phyloP scores from a whole-genome alignment of 2,888 invertebrate species.

The Phyllotreta cruciferae region DNA sequence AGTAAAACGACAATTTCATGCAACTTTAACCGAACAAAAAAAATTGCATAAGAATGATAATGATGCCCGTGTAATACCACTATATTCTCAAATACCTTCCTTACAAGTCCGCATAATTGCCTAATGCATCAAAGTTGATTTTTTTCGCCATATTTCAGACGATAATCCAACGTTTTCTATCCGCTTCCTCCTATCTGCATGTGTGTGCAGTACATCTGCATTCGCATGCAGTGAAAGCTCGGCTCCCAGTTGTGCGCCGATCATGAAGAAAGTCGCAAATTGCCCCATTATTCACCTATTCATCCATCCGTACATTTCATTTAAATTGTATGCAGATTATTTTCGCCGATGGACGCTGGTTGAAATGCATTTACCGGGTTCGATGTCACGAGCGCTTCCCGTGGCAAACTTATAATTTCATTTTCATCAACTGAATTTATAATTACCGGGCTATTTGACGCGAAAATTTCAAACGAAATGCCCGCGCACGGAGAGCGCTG shows the following conservation, averaged over 20 bases:
- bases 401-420: slow-evolving; percentile 3
- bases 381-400: slow-evolving; percentile 1
- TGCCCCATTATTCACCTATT: slow-evolving; percentile 26
- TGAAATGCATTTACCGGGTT: slow-evolving; percentile 7
- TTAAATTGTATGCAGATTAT: slow-evolving; percentile 29
- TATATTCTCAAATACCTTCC: background rate
- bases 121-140: slow-evolving; percentile 1
- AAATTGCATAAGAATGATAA: too few species aligned
- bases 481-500: too few species aligned
- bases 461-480: too few species aligned
- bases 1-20: too few species aligned
- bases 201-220: background rate
- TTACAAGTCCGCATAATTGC: slow-evolving; percentile 9
- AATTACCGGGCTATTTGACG: background rate
- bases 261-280: slow-evolving; percentile 26
- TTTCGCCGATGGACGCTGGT: slow-evolving; percentile 20
- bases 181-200: slow-evolving; percentile 15
- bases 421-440: slow-evolving; percentile 8
- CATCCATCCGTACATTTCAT: slow-evolving; percentile 27
- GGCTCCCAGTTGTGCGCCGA: slow-evolving; percentile 12
- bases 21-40: too few species aligned
- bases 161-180: slow-evolving; percentile 1
- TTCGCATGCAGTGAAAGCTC: slow-evolving; percentile 18
- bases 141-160: background rate
- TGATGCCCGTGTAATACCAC: too few species aligned